phyloP scores from a whole-genome alignment of 92 coral and sea anemone genomes.

The Galaxea fascicularis region DNA sequence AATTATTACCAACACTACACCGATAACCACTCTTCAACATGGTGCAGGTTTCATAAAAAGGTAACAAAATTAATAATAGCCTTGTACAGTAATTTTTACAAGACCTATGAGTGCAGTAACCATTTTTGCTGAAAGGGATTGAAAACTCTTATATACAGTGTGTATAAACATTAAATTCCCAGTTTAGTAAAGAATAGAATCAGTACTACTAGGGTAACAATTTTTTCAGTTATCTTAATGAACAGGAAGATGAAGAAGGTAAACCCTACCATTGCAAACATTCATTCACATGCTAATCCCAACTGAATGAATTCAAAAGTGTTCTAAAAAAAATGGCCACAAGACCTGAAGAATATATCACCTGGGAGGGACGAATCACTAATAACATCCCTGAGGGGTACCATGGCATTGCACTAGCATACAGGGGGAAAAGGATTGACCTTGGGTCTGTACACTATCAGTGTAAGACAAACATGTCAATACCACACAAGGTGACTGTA shows the following conservation, averaged over 20 bases:
- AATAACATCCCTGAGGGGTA: conserved; percentile 31
- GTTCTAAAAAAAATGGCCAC: neutral
- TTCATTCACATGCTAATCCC: neutral
- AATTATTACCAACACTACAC: conserved; percentile 45
- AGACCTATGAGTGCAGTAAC: neutral
- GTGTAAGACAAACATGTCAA: conserved; percentile 35
- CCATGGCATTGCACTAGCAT: conserved; percentile 22
- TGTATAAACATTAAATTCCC: neutral
- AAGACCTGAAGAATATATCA: conserved; percentile 24
- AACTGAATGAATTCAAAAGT: neutral
- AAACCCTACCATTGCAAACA: neutral
- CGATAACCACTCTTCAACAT: conserved; percentile 10
- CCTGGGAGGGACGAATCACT: conserved; percentile 21
- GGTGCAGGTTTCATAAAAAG: too few relatives aligned
- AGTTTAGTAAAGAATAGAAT: neutral
- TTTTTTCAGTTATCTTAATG: neutral
- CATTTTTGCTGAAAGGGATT: neutral
- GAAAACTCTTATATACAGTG: neutral
- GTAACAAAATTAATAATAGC: neutral
- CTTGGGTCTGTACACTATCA: conserved; percentile 15
- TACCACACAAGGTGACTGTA: conserved; percentile 12
- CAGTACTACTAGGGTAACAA: neutral
- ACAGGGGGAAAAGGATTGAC: conserved; percentile 31
- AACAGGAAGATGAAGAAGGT: neutral
- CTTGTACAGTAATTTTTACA: neutral